phyloP scores from a whole-genome alignment of 2,113 vertebrate genomes.

The Cyprinodon variegatus region DNA sequence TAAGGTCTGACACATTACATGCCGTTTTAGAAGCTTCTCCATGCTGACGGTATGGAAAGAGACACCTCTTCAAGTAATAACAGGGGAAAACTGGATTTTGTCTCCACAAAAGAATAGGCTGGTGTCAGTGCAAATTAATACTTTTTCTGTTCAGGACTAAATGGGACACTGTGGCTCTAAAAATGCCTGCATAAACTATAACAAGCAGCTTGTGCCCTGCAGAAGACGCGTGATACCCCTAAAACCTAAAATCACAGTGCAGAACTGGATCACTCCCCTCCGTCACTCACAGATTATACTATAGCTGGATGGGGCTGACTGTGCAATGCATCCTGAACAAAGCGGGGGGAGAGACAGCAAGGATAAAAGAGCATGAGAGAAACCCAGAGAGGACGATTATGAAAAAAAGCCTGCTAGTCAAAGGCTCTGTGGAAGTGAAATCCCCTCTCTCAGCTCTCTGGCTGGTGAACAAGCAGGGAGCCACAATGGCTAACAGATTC shows the following conservation, averaged over 20 bases:
- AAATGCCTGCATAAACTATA: conserved; percentile 6
- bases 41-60: conserved; percentile 14
- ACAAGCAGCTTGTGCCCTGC: background rate
- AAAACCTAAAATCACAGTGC: conserved; percentile 31
- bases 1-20: conserved; percentile 39
- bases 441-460: conserved; percentile 75
- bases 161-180: conserved; percentile 10
- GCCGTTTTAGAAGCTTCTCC: conserved; percentile 44
- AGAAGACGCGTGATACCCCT: conserved; percentile 11
- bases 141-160: conserved; percentile 32
- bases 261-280: conserved; percentile 36
- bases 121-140: conserved; percentile 21
- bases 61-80: conserved; percentile 40
- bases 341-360: conserved; percentile 44
- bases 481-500: conserved; percentile 73
- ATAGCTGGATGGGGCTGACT: conserved; percentile 65
- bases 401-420: conserved; percentile 57
- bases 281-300: conserved; percentile 54
- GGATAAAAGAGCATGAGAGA: conserved; percentile 66
- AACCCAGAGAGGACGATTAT: conserved; percentile 55
- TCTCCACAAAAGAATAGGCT: conserved; percentile 48
- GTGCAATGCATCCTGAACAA: conserved; percentile 64
- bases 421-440: conserved; percentile 68
- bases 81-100: conserved; percentile 44
- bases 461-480: conserved; percentile 64